Evolutionary conservation across 2,797 vertebrate genomes (phyloP).

Genomic region (Enteromius unitaeniatus): DNA sequence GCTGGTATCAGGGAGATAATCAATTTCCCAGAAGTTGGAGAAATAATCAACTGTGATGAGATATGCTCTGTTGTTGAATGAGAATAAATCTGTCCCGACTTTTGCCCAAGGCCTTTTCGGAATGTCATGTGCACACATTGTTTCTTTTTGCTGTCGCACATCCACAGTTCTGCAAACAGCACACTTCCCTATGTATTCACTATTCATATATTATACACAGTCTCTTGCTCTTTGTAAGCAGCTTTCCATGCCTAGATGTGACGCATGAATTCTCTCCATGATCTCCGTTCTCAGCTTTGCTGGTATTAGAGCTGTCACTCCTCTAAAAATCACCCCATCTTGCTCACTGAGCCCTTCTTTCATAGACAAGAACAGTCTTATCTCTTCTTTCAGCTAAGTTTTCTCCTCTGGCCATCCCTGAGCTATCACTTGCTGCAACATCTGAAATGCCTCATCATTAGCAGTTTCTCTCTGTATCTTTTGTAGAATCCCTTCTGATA

Average conservation of each 20-base stretch:
- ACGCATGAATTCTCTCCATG: slow-evolving; percentile 34
- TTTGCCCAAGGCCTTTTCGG: no score
- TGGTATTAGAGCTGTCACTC: slow-evolving; percentile 37
- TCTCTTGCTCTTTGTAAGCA: slow-evolving; percentile 13
- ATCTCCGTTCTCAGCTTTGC: slow-evolving; percentile 7
- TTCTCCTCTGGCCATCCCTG: slow-evolving; percentile 1
- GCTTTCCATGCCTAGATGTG: slow-evolving; percentile 48
- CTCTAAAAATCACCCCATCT: background rate
- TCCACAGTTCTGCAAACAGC: background rate
- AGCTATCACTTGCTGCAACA: background rate
- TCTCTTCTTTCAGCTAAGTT: slow-evolving; percentile 5
- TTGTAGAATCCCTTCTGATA: slow-evolving; percentile 1
- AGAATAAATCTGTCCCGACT: background rate
- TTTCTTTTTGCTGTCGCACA: background rate
- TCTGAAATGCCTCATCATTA: slow-evolving; percentile 9
- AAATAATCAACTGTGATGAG: slow-evolving; percentile 8
- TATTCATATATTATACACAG: no score
- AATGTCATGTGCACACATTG: no score
- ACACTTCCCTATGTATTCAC: background rate
- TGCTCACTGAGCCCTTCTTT: background rate
- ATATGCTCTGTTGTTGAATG: background rate
- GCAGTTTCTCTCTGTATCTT: background rate
- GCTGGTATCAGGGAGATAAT: background rate
- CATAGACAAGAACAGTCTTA: background rate
- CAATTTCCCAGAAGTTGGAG: slow-evolving; percentile 11